Evolutionary conservation across 2,797 vertebrate species (phyloP), one percentile per base, ranked within the genome.

Genomic region (Microcaecilia unicolor): DNA sequence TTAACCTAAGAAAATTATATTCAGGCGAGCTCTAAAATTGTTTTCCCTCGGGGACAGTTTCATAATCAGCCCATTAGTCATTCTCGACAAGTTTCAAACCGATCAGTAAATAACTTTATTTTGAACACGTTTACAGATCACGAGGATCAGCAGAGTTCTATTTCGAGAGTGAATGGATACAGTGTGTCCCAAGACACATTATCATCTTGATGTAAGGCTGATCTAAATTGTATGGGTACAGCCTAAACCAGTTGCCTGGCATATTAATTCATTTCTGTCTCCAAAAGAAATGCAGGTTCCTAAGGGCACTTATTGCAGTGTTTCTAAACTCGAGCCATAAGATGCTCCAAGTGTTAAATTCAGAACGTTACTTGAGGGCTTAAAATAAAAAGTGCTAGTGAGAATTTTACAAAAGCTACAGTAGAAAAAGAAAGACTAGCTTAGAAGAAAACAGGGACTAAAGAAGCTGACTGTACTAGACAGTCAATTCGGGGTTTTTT

Each of bases 41-140:
- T 18, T 31, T 15, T 36, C 45, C 36, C 35, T 19, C 11, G 12
- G 9, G 35, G 18, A 42, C 19, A 28, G 29, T 37, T 34, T 24
- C 22, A 12, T 41, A 29, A 41, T 35, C 34, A 33, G 36, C 37
- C n/a, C 48, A 39, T 51, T 42, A 36, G 38, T 48, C 40, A 51
- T 55, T 42, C 45, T 45, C 30, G 48, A 55, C 56, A 39, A 38
- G 22, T 41, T 36, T 48, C 23, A 20, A 36, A 48, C 40, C 34
- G 28, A 60, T 44, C 57, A 27, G 44, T 39, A 36, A 42, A 51
- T 37, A 45, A 48, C 37, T 48, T 37, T 28, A 45, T 40, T n/a
- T 34, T 33, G 19, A 26, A 31, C 34, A 14, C 25, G n/a, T n/a
- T n/a, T n/a, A n/a, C n/a, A 36, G 40, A 25, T 41, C 34, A 17